Conservation (phyloP, 2,113 vertebrate genomes). For the Cryptomyrus ogoouensis region DNA sequence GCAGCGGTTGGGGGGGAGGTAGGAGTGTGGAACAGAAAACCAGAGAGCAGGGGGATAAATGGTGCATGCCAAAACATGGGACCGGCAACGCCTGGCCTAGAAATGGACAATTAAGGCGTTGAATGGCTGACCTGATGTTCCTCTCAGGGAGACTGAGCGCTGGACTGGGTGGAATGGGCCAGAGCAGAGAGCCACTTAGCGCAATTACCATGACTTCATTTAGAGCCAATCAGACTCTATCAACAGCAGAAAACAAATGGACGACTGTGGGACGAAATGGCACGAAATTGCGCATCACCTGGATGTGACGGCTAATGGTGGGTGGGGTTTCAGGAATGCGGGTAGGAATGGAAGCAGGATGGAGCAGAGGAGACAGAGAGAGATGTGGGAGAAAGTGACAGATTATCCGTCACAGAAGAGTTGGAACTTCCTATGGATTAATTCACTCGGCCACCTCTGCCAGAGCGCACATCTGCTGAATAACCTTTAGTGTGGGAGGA, state of each 20-base stretch:
- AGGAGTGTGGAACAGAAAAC: slow-evolving; percentile 8
- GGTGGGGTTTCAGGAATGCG: not conserved
- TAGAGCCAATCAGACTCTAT: not conserved
- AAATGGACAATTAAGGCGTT: not conserved
- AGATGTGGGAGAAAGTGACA: not conserved
- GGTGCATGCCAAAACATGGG: not conserved
- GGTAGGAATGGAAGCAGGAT: not conserved
- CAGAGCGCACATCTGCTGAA: not conserved
- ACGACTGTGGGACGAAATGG: not conserved
- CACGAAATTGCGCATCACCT: not conserved
- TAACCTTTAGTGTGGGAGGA: not conserved
- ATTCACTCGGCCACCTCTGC: not conserved
- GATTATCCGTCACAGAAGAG: not conserved
- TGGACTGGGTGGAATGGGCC: not conserved
- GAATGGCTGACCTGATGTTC: not conserved
- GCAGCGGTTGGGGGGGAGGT: slow-evolving; percentile 40
- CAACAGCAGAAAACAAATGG: not conserved
- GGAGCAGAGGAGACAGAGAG: not conserved
- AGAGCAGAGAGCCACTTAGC: not conserved
- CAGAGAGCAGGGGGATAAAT: not conserved
- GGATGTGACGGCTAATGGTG: not conserved
- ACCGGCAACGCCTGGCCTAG: not conserved
- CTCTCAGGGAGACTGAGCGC: not conserved
- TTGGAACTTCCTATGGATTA: not conserved
- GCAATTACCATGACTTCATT: not conserved